Percentiles rank a stretch among this genome's conserved stretches.
Conservation (phyloP, 2,113 vertebrate genomes). For the Zosterops borbonicus region DNA sequence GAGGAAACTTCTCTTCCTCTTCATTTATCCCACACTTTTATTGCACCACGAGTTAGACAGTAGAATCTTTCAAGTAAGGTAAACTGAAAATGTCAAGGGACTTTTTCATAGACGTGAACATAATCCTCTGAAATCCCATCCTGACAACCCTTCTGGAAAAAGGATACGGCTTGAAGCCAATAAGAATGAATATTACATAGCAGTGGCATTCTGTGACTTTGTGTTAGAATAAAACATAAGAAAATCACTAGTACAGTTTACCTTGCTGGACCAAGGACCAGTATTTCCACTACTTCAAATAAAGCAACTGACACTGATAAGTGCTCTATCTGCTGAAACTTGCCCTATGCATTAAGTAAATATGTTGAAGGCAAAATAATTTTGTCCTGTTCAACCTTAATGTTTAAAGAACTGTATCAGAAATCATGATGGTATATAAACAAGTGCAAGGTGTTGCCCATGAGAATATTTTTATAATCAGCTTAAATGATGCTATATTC, state of each 20-base stretch:
- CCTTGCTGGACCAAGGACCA: not conserved
- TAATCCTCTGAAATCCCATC: not conserved
- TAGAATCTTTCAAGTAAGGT: not conserved
- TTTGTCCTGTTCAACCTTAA: constrained; percentile 40
- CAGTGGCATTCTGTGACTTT: not conserved
- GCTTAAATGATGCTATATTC: not conserved
- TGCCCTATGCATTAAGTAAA: constrained; percentile 24
- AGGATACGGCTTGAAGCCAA: not conserved
- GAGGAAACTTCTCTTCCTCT: not conserved
- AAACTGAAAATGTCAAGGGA: not conserved
- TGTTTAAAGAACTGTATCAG: constrained; percentile 36
- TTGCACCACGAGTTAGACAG: not conserved
- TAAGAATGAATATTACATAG: not conserved
- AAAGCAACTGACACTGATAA: constrained; percentile 7
- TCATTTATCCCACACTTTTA: not conserved
- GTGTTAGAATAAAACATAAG: constrained; percentile 24
- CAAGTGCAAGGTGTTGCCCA: not conserved
- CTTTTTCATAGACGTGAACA: not conserved
- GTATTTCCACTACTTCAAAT: constrained; percentile 37
- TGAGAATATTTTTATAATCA: constrained; percentile 27
- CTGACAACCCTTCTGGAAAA: not conserved
- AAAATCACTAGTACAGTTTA: not conserved
- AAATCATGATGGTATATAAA: constrained; percentile 28
- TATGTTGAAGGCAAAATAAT: constrained; percentile 50
- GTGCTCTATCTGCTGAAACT: not conserved